Evolutionary conservation across 2,113 vertebrate genomes (phyloP).

Genomic region (Myiopsitta monachus): DNA sequence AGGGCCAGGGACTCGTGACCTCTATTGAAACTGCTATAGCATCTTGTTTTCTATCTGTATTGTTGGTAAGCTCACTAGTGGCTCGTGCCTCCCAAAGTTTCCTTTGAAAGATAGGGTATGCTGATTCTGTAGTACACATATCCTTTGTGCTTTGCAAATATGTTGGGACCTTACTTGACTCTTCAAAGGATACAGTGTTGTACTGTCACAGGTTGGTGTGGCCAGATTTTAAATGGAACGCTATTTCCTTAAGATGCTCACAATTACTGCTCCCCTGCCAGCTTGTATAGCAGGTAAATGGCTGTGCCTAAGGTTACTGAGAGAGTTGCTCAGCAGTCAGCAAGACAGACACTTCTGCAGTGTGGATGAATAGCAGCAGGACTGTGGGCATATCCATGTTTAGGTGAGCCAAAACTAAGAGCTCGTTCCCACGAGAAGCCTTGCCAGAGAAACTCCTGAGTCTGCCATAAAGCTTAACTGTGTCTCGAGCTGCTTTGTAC

Average conservation of each 20-base stretch:
- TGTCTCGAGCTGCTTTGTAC: background rate
- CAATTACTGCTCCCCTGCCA: background rate
- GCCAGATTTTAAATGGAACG: background rate
- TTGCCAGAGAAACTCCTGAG: background rate
- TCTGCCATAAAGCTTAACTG: background rate
- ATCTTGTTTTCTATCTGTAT: background rate
- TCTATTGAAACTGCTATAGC: background rate
- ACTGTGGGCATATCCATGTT: background rate
- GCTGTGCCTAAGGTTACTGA: background rate
- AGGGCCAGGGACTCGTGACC: background rate
- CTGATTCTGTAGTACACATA: background rate
- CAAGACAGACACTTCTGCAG: background rate
- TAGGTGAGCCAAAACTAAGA: background rate
- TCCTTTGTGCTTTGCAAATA: background rate
- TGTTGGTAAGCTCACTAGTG: background rate
- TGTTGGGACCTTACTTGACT: background rate
- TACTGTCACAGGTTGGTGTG: rapidly evolving
- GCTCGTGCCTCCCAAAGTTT: background rate
- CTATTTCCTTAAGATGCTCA: background rate
- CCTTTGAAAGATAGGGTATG: background rate
- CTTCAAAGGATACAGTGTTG: background rate
- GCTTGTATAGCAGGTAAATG: background rate
- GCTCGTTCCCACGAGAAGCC: background rate
- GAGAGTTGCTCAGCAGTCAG: background rate
- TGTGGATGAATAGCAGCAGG: background rate